phyloP scores from a whole-genome alignment of 2,888 invertebrate genomes.

The Drosophila quasianomalipes region DNA sequence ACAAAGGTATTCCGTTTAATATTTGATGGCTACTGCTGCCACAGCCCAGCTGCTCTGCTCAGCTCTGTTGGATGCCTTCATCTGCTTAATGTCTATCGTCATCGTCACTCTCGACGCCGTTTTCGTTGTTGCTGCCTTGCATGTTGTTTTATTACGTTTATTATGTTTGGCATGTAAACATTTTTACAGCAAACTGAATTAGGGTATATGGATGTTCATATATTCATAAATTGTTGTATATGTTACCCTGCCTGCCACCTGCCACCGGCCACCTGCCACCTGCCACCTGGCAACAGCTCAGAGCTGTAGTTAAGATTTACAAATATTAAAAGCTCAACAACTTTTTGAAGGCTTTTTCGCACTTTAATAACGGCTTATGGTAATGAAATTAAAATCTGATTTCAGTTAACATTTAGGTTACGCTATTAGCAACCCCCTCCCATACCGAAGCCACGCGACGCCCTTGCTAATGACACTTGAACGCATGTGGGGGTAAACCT shows the following conservation, averaged over 20 bases:
- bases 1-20: constrained; percentile 81
- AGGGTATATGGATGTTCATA: constrained; percentile 42
- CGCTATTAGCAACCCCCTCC: background rate
- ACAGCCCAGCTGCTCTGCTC: constrained; percentile 9
- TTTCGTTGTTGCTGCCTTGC: constrained; percentile 18
- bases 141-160: constrained; percentile 47
- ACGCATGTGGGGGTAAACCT: constrained; percentile 18
- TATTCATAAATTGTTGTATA: constrained; percentile 71
- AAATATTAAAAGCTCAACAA: constrained; percentile 14
- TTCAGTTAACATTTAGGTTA: constrained; percentile 32
- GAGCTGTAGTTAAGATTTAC: constrained; percentile 21
- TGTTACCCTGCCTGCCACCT: background rate
- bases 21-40: constrained; percentile 68
- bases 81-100: constrained; percentile 66
- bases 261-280: background rate
- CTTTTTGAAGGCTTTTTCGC: constrained; percentile 1
- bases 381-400: constrained; percentile 15
- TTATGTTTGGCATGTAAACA: constrained; percentile 74
- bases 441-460: background rate
- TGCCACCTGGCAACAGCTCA: background rate
- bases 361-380: constrained; percentile 3
- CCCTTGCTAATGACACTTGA: constrained; percentile 18
- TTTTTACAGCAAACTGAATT: constrained; percentile 79
- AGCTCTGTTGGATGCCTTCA: constrained; percentile 35
- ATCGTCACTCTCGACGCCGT: constrained; percentile 32